These are phyloP conservation scores for Cataglyphis albicans DNA, from an alignment of 2,888 invertebrate genomes.

Conservation along the genomic window DNA sequence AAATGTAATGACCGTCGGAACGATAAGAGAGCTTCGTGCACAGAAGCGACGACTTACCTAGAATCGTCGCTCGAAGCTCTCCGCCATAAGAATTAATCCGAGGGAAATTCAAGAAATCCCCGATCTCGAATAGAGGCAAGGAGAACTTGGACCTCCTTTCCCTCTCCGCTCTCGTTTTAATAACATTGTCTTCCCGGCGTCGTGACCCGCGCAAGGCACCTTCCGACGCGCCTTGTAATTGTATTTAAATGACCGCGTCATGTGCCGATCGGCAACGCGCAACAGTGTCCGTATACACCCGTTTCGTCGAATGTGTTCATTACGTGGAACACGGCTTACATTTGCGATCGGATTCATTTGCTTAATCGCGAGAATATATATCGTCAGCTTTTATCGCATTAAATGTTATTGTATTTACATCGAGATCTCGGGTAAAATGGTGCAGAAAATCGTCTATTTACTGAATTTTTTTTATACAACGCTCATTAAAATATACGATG, in stretches of 20 bases:
- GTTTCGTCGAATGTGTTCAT: constrained; percentile 30
- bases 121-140: not conserved
- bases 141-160: not conserved
- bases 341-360: constrained; percentile 35
- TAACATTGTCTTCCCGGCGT: constrained; percentile 21
- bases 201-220: not conserved
- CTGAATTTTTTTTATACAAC: not conserved
- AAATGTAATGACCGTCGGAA: constrained; percentile 61
- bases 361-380: constrained; percentile 33
- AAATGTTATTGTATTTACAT: constrained; percentile 25
- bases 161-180: constrained; percentile 27
- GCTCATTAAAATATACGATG: constrained; percentile 3
- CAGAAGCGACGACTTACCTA: constrained; percentile 43
- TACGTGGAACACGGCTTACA: constrained; percentile 26
- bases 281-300: not conserved
- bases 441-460: not conserved
- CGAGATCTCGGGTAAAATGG: constrained; percentile 10
- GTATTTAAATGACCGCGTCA: constrained; percentile 40
- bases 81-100: constrained; percentile 58
- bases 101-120: constrained; percentile 51
- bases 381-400: constrained; percentile 4
- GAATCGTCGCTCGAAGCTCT: constrained; percentile 21
- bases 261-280: constrained; percentile 32
- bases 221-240: constrained; percentile 29
- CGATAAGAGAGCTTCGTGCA: constrained; percentile 49